Percentiles rank a stretch among this genome's conserved stretches.
Evolutionary conservation across 2,113 vertebrate genomes (phyloP).

Genomic region (Cephalopholis sonnerati): DNA sequence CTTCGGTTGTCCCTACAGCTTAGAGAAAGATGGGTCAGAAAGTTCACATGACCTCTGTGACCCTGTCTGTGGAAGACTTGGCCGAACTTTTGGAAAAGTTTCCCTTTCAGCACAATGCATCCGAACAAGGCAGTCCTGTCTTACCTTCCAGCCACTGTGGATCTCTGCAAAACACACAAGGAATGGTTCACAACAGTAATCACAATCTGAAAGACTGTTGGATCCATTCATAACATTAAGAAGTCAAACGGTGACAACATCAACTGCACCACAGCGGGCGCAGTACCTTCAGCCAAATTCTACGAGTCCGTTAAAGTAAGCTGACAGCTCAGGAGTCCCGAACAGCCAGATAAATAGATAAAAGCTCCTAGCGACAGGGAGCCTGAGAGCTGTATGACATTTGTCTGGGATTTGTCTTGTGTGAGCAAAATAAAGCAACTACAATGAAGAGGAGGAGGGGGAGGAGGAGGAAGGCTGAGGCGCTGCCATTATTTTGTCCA

Average conservation of each 20-base stretch:
- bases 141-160: background rate
- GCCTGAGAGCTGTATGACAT: constrained; percentile 52
- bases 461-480: constrained; percentile 23
- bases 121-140: background rate
- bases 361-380: constrained; percentile 50
- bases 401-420: constrained; percentile 61
- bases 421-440: constrained; percentile 55
- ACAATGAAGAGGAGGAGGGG: constrained; percentile 27
- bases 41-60: background rate
- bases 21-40: rapidly evolving
- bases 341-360: constrained; percentile 63
- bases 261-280: constrained; percentile 20
- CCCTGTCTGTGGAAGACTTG: background rate
- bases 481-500: constrained; percentile 42
- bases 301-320: constrained; percentile 51
- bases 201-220: constrained; percentile 13
- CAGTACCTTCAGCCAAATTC: constrained; percentile 45
- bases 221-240: constrained; percentile 41
- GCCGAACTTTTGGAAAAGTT: background rate
- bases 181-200: constrained; percentile 16
- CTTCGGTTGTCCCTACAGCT: background rate
- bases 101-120: background rate
- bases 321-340: constrained; percentile 52
- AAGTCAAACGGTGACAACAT: constrained; percentile 35
- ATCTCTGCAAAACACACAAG: background rate